phyloP scores from a whole-genome alignment of 2,888 invertebrate species.

The Disparrhopalites patrizii region DNA sequence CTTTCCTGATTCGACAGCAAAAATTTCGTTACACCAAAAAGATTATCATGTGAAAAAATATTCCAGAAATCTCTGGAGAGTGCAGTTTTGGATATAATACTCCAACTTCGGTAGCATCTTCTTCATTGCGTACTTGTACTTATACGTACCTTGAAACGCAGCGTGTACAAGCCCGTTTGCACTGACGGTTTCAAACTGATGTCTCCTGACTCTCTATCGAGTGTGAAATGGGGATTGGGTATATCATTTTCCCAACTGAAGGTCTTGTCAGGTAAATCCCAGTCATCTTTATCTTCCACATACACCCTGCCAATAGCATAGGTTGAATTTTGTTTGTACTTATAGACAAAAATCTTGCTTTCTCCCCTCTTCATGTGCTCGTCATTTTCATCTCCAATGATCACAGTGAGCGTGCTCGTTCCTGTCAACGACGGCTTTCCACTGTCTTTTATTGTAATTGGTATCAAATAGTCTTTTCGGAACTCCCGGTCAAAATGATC shows the following conservation, averaged over 20 bases:
- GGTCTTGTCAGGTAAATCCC: conserved; percentile 89
- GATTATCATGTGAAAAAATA: conserved; percentile 2
- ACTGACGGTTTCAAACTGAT: conserved; percentile 67
- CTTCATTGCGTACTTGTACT: no score
- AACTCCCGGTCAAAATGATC: conserved; percentile 77
- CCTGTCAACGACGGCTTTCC: conserved; percentile 66
- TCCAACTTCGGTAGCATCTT: no score
- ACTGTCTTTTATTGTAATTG: conserved; percentile 83
- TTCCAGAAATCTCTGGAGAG: not conserved
- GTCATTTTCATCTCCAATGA: conserved; percentile 93
- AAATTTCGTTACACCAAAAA: not conserved
- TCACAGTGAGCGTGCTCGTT: conserved; percentile 76
- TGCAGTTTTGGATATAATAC: no score
- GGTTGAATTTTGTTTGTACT: conserved; percentile 78
- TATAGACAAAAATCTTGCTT: conserved; percentile 90
- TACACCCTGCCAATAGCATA: conserved; percentile 86
- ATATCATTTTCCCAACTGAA: conserved; percentile 63
- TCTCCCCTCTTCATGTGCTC: conserved; percentile 82
- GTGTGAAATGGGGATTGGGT: conserved; percentile 63
- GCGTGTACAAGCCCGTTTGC: conserved; percentile 67
- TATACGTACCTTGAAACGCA: conserved; percentile 60
- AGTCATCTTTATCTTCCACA: conserved; percentile 92
- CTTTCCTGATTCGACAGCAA: not conserved
- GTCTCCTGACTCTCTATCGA: conserved; percentile 75
- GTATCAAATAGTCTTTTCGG: conserved; percentile 79